Evolutionary conservation across 1,140 invertebrate genomes (phyloP).

Genomic region (Melitaea cinxia): DNA sequence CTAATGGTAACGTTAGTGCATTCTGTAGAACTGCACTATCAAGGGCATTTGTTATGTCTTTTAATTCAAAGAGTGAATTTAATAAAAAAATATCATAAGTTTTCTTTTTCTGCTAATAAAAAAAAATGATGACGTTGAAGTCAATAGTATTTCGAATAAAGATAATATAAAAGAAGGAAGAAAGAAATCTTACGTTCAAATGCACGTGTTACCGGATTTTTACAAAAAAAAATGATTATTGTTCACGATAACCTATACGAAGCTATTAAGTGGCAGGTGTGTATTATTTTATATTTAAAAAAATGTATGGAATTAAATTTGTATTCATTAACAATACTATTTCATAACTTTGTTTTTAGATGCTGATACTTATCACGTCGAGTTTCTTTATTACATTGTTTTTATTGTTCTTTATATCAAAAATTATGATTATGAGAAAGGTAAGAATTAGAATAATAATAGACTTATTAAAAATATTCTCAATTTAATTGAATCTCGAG

Average conservation of each 20-base stretch:
- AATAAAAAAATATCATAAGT: conserved; percentile 13
- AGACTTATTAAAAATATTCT: neutral
- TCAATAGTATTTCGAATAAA: neutral
- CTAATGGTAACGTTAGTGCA: neutral
- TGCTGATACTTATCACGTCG: neutral
- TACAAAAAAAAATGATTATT: conserved; percentile 54
- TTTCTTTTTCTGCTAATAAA: neutral
- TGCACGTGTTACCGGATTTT: conserved; percentile 53
- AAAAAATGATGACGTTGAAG: neutral
- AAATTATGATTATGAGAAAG: neutral
- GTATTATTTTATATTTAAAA: too few species aligned
- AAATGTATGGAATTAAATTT: too few species aligned
- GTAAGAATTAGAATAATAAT: neutral
- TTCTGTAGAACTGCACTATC: conserved; percentile 9
- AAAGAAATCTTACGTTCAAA: conserved; percentile 15
- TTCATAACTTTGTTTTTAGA: conserved; percentile 1
- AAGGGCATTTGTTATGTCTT: conserved; percentile 17
- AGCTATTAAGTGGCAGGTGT: conserved; percentile 65
- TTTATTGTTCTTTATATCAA: neutral
- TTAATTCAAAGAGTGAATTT: conserved; percentile 13
- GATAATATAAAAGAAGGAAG: neutral
- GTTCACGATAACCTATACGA: conserved; percentile 53
- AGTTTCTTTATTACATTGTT: neutral
- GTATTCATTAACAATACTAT: too few species aligned
- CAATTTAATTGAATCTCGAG: too few species aligned